Evolutionary conservation across 23 tunicate genomes (phyloP), one percentile per base, ranked within the genome.

Genomic region (Phallusia fumigata): DNA sequence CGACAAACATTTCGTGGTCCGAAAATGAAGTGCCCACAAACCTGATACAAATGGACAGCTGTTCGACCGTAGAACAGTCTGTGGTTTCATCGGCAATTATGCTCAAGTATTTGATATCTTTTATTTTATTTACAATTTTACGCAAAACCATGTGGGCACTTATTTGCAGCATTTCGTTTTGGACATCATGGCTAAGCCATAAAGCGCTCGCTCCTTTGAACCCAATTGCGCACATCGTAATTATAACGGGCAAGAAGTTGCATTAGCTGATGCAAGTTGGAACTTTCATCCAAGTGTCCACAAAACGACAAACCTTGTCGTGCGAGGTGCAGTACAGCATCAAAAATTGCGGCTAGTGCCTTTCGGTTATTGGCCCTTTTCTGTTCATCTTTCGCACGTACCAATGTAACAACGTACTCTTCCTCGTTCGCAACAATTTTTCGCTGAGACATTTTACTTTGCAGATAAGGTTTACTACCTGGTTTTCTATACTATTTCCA

Each of bases 11-110:
- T 74, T 31, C 2, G 78, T 74, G 35, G 22, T 3, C n/a, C 8
- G n/a, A 33, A 34, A 31, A 78, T 1, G 81, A 35, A 6, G 81
- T 18, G 19, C 35, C 81, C 30, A 74, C 78, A 74, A 33, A 74
- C 40, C 78, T 19, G 1, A 74, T 5, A 74, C 78, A 31, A 24
- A 74, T 2, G 5, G 35, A 74, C 10, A 31, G 78, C 13, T 31
- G 76, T 21, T 15, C 15, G 31, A 15, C n/a, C n/a, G n/a, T n/a
- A n/a, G n/a, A n/a, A n/a, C n/a, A n/a, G 79, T 40, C 81, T 8
- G 58, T 30, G 3, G 81, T 78, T 78, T 78, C 81, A 30, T 78
- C 81, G 3, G 81, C 81, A 6, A 78, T 78, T 31, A 78, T 35
- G 18, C 81, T 78, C 11, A 21, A 78, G n/a, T 2, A 78, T 35